Evolutionary conservation across 2,888 invertebrate genomes (phyloP), one percentile per base, ranked within the genome.

Genomic region (Oxytorus armatus): DNA sequence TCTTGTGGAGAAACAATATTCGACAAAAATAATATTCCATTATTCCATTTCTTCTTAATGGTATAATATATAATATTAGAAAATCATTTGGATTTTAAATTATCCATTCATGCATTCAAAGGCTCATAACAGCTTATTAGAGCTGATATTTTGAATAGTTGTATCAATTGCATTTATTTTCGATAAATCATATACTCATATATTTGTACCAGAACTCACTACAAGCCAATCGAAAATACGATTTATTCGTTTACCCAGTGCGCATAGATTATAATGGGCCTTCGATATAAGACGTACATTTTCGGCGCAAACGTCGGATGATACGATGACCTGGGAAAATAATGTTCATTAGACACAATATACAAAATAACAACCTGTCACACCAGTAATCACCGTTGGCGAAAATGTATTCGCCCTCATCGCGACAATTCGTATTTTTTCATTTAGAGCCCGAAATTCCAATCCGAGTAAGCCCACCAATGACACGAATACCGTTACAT

Each of bases 401-500:
- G 78, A 36, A 4, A 77, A 69, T 16, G 81, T 42, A 44, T 83
- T 81, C 3, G 73, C 51, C n/a, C 76, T 70, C 8, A 23, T 55
- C 8, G 53, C 79, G 14, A 83, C 66, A 21, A 18, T 36, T 21
- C 10, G 61, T 14, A 83, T 66, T 75, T 79, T 78, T 3, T 76
- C 73, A 36, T 83, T 83, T 5, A 83, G 16, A 1, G 65, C 53
- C n/a, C 77, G 79, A 29, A 77, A 81, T 29, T 61, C 33, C 0
- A 55, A 42, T 16, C 78, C 82, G 10, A 83, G 59, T 47, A 69
- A 61, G 1, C 76, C 79, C 1, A 81, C 77, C 11, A 83, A 33
- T 18, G 73, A 65, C 4, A 61, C 69, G 2, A 83, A 74, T 47
- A 83, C 74, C 55, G 78, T 83, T 10, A 55, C 18, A 69, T 80